Conservation (phyloP, 2,113 vertebrate genomes). For the Atherinomorus stipes region DNA sequence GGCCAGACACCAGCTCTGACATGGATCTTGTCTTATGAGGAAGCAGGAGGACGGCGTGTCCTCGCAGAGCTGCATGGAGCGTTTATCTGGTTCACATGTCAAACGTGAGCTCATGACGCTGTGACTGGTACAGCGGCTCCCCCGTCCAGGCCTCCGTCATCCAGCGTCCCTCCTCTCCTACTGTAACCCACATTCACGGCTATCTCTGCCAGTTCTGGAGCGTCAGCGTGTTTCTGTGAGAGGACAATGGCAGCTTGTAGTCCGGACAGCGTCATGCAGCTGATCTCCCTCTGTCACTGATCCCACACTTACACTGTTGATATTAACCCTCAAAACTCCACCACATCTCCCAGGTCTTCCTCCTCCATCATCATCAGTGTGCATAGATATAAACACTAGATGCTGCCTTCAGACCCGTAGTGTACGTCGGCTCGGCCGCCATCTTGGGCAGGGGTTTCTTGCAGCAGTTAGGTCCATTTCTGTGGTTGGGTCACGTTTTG, state of each 20-base stretch:
- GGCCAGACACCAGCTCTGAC: constrained; percentile 4
- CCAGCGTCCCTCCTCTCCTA: constrained; percentile 26
- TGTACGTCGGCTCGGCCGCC: no score
- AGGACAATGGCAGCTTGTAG: constrained; percentile 68
- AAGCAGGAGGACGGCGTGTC: neutral
- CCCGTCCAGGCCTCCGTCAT: constrained; percentile 8
- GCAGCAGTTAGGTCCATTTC: no score
- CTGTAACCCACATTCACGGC: constrained; percentile 57
- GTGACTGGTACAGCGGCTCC: constrained; percentile 78
- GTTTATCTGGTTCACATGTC: constrained; percentile 24
- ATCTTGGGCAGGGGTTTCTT: no score
- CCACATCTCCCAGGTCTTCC: no score
- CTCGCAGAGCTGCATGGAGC: neutral
- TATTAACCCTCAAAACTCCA: neutral
- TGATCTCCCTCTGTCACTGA: constrained; percentile 18
- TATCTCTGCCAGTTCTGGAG: constrained; percentile 30
- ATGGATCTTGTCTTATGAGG: constrained; percentile 20
- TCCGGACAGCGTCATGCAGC: constrained; percentile 19
- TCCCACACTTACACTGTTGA: neutral
- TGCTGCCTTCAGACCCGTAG: no score
- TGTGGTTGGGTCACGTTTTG: no score
- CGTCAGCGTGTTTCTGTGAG: constrained; percentile 13
- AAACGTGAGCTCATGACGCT: constrained; percentile 62
- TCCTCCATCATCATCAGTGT: no score
- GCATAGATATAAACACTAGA: no score